phyloP scores from a whole-genome alignment of 2,797 vertebrate genomes.

The Acanthurus leucopareius region DNA sequence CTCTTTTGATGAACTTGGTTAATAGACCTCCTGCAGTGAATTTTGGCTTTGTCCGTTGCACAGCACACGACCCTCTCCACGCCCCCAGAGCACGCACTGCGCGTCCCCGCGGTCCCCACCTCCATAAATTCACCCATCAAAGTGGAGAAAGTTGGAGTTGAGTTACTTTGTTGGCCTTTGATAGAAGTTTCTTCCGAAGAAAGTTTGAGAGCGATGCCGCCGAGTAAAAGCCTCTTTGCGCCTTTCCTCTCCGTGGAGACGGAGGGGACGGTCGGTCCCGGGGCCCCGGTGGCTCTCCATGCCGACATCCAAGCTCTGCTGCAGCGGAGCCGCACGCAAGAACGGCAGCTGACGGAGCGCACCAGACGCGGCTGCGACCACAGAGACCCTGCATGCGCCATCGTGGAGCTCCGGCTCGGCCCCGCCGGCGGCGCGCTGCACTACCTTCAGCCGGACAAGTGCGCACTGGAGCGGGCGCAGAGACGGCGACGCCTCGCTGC shows the following conservation, averaged over 20 bases:
- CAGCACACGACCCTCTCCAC: slow-evolving; percentile 84
- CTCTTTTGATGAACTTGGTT: slow-evolving; percentile 87
- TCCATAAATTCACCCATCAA: slow-evolving; percentile 77
- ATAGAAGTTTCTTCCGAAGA: neutral
- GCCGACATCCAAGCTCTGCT: slow-evolving; percentile 66
- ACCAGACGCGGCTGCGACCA: slow-evolving; percentile 37
- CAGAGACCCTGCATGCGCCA: slow-evolving; percentile 59
- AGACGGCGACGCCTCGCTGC: slow-evolving; percentile 83
- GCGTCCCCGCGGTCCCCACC: slow-evolving; percentile 21
- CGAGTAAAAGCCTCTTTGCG: slow-evolving; percentile 67
- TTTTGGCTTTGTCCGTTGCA: slow-evolving; percentile 77
- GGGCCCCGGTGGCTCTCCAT: slow-evolving; percentile 33
- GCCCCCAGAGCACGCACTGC: slow-evolving; percentile 69
- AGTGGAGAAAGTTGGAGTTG: slow-evolving; percentile 31
- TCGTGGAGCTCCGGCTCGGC: slow-evolving; percentile 76
- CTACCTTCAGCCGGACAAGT: slow-evolving; percentile 71
- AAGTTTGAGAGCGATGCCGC: slow-evolving; percentile 46
- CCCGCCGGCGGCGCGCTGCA: slow-evolving; percentile 59
- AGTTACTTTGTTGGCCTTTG: neutral
- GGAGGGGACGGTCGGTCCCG: slow-evolving; percentile 9
- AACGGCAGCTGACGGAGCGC: slow-evolving; percentile 43
- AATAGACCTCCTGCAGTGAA: slow-evolving; percentile 77
- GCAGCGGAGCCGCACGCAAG: slow-evolving; percentile 57
- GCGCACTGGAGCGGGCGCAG: slow-evolving; percentile 74
- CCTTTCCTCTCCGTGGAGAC: slow-evolving; percentile 60